phyloP scores from a whole-genome alignment of 2,888 invertebrate species.

The Taenaris catops region DNA sequence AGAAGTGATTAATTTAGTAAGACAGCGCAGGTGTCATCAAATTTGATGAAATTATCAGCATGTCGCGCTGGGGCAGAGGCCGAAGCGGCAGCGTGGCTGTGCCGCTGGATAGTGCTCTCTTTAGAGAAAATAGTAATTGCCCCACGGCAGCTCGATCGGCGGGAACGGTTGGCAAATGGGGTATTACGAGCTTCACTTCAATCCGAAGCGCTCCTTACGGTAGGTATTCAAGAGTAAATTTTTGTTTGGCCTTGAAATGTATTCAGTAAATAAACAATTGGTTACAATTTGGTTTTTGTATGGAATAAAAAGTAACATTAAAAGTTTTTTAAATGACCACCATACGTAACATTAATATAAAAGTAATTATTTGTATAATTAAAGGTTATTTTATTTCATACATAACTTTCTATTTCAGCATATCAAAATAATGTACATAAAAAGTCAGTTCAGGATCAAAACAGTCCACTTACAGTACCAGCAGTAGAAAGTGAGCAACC shows the following conservation, averaged over 20 bases:
- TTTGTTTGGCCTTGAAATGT: conserved; percentile 24
- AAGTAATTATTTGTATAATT: too few species aligned
- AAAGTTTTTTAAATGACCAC: too few species aligned
- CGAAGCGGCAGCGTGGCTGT: conserved; percentile 81
- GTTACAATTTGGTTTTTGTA: too few species aligned
- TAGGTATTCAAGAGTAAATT: conserved; percentile 49
- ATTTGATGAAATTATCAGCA: conserved; percentile 76
- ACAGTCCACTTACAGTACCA: conserved; percentile 75
- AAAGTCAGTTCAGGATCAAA: conserved; percentile 74
- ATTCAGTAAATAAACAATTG: too few species aligned
- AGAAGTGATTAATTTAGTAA: conserved; percentile 47
- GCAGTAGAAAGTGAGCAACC: conserved; percentile 73
- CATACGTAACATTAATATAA: too few species aligned
- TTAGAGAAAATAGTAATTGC: conserved; percentile 89
- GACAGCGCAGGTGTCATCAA: conserved; percentile 61
- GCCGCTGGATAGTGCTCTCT: conserved; percentile 82
- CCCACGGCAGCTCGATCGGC: conserved; percentile 94
- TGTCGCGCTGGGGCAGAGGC: conserved; percentile 84
- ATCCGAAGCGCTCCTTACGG: conserved; percentile 89
- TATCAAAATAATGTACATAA: conserved; percentile 59
- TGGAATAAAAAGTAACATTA: too few species aligned
- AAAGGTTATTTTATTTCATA: too few species aligned
- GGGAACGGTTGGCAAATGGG: conserved; percentile 96
- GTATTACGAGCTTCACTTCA: conserved; percentile 95
- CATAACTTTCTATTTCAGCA: conserved; percentile 62